Percentiles rank a stretch among this genome's conserved stretches.
Evolutionary conservation across 1,140 invertebrate species (phyloP).

Genomic region (Trinorchestia longiramus): DNA sequence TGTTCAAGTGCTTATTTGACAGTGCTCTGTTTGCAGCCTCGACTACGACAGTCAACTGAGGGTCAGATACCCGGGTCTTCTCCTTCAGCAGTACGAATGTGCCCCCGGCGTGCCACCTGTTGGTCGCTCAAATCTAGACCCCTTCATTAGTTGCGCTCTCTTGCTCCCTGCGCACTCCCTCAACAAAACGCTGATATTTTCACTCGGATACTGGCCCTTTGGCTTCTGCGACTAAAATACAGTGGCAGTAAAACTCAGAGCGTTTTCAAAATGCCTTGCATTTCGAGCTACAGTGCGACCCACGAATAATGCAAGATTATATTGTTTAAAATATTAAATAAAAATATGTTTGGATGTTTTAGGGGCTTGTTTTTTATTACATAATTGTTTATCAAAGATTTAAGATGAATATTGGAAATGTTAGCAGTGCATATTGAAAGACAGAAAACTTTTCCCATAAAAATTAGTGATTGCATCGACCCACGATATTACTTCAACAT

Average conservation of each 20-base stretch:
- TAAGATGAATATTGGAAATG: too few relatives aligned
- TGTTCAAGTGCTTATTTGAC: neutral
- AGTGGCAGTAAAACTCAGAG: neutral
- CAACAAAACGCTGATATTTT: neutral
- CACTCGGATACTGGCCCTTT: neutral
- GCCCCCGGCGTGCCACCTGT: neutral
- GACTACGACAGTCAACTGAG: neutral
- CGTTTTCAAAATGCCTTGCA: neutral
- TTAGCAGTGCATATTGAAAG: too few relatives aligned
- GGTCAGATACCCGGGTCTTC: neutral
- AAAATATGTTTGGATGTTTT: too few relatives aligned
- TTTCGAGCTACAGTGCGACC: neutral
- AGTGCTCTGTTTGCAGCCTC: neutral
- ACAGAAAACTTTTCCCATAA: too few relatives aligned
- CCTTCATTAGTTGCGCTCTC: constrained; percentile 23
- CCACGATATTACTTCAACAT: too few relatives aligned
- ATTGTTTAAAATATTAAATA: too few relatives aligned
- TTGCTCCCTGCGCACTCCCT: neutral
- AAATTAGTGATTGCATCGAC: too few relatives aligned
- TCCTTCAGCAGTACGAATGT: neutral
- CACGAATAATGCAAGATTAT: too few relatives aligned
- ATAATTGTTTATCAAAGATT: too few relatives aligned
- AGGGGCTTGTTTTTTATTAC: too few relatives aligned
- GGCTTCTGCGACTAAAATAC: neutral
- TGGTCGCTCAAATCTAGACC: neutral